Evolutionary conservation across 2,113 vertebrate species (phyloP).

Genomic region (Mustela lutreola): DNA sequence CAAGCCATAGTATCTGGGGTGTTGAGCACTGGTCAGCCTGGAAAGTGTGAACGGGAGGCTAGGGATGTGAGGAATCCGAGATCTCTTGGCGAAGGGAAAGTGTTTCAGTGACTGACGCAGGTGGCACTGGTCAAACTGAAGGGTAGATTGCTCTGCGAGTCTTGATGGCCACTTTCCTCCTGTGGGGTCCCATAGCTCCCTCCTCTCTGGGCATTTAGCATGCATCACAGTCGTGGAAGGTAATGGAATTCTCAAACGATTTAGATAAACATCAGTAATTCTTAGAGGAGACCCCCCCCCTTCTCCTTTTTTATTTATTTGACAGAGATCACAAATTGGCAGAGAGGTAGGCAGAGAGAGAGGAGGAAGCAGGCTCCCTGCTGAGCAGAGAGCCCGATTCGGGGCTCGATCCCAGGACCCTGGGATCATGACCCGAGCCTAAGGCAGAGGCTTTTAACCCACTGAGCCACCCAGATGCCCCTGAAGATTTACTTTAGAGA

Average conservation of each 20-base stretch:
- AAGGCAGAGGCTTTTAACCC: too few species aligned
- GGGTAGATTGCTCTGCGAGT: not conserved
- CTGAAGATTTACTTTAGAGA: too few species aligned
- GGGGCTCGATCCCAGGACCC: too few species aligned
- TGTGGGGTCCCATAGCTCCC: too few species aligned
- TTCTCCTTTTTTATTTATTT: not conserved
- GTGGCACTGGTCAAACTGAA: not conserved
- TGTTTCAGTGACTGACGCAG: not conserved
- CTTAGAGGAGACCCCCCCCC: not conserved
- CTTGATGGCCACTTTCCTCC: too few species aligned
- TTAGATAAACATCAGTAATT: not conserved
- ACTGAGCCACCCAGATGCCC: too few species aligned
- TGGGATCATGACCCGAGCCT: not conserved
- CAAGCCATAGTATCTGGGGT: rapidly evolving
- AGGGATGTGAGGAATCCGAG: rapidly evolving
- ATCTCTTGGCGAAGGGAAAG: not conserved
- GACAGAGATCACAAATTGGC: not conserved
- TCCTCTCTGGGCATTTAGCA: not conserved
- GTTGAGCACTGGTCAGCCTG: not conserved
- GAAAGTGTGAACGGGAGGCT: rapidly evolving
- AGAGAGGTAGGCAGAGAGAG: too few species aligned
- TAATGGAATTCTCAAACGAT: not conserved
- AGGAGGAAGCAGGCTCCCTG: too few species aligned
- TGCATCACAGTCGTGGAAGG: not conserved
- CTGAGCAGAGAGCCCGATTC: too few species aligned